These are phyloP conservation scores for Syngnathus acus DNA, from an alignment of 2,797 vertebrate species.

Conservation along the genomic window DNA sequence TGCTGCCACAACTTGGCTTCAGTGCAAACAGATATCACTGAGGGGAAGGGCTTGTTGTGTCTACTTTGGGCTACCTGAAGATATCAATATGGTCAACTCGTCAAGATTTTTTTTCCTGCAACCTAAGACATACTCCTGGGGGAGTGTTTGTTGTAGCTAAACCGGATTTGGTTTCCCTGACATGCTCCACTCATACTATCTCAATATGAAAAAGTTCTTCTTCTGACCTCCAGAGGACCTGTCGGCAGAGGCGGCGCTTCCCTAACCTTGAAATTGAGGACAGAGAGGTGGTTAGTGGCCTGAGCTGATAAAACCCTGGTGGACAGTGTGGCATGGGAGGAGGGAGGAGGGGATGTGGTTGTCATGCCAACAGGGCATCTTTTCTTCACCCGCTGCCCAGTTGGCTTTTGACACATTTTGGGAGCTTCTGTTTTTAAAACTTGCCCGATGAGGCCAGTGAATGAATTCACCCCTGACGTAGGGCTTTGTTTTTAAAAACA, in stretches of 20 bases:
- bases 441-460: background rate
- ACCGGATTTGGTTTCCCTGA: background rate
- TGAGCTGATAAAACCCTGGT: constrained; percentile 4
- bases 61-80: no score
- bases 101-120: background rate
- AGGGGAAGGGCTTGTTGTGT: no score
- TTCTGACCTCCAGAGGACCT: constrained; percentile 1
- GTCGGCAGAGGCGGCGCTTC: background rate
- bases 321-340: background rate
- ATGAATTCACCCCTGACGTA: background rate
- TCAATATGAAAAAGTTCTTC: background rate
- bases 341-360: constrained; percentile 1
- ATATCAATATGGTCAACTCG: no score
- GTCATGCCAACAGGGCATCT: background rate
- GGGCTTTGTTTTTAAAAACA: no score
- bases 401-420: background rate
- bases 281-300: background rate
- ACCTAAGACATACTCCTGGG: background rate
- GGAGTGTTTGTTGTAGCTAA: background rate
- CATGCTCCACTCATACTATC: background rate
- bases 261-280: background rate
- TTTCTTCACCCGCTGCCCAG: background rate
- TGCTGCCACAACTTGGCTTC: no score
- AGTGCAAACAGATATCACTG: no score
- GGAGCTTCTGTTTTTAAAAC: background rate